phyloP scores from a whole-genome alignment of 2,797 vertebrate genomes.

The Pitangus sulphuratus region DNA sequence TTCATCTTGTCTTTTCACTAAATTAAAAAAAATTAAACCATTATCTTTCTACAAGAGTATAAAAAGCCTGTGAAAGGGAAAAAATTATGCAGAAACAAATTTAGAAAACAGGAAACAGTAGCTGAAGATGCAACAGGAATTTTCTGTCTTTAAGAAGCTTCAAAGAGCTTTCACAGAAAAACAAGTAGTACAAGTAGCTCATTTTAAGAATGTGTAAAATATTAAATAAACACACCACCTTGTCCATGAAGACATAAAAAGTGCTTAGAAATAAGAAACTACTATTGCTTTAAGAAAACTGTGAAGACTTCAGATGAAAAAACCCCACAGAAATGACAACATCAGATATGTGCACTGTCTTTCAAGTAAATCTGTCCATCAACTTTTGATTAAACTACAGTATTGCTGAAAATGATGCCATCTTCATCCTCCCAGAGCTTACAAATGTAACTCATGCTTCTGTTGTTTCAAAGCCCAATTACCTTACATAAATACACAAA shows the following conservation, averaged over 20 bases:
- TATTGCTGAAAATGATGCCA: background rate
- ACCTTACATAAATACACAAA: background rate
- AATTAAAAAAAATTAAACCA: slow-evolving; percentile 25
- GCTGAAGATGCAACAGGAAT: background rate
- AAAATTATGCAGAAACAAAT: background rate
- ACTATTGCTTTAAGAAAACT: background rate
- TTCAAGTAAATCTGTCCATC: background rate
- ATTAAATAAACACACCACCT: background rate
- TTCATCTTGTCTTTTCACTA: slow-evolving; percentile 98
- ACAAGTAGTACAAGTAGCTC: background rate
- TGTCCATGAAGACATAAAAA: background rate
- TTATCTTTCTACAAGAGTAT: background rate
- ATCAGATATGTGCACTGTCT: background rate
- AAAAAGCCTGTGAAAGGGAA: background rate
- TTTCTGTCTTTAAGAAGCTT: background rate
- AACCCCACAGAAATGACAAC: background rate
- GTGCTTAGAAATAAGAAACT: background rate
- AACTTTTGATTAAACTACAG: background rate
- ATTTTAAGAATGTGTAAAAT: background rate
- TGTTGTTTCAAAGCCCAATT: background rate
- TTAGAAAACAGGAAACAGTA: background rate
- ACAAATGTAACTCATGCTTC: background rate
- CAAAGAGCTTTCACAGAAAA: background rate
- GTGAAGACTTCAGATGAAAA: background rate
- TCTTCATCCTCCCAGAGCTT: background rate